Conservation (phyloP, 2,113 vertebrate genomes). For the Microcebus ravelobensis region DNA sequence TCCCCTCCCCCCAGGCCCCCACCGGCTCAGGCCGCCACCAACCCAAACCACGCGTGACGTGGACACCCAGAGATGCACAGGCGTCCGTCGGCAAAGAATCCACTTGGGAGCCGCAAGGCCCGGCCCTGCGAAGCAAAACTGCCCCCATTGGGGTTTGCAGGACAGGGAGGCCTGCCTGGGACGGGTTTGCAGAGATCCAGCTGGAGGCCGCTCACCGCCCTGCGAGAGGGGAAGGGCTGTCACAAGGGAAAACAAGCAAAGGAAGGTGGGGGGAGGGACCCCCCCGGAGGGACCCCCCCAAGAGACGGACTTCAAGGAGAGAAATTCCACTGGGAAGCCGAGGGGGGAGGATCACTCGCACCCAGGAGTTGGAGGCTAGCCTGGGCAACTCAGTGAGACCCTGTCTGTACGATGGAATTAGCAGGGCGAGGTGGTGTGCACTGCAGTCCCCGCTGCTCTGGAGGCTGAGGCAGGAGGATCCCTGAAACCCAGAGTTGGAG, state of each 20-base stretch:
- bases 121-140: too few species aligned
- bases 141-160: not conserved
- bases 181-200: not conserved
- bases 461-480: too few species aligned
- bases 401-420: too few species aligned
- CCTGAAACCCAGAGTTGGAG: too few species aligned
- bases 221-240: fast-evolving
- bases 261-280: not conserved
- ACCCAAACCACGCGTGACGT: fast-evolving
- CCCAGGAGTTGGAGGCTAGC: too few species aligned
- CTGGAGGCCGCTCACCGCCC: fast-evolving
- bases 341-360: too few species aligned
- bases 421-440: too few species aligned
- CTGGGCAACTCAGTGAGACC: too few species aligned
- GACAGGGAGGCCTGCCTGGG: not conserved
- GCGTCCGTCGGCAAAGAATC: not conserved
- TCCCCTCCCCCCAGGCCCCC: not conserved
- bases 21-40: too few species aligned
- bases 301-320: fast-evolving
- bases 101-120: not conserved
- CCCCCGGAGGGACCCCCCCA: too few species aligned
- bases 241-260: not conserved
- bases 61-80: not conserved
- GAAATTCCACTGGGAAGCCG: too few species aligned
- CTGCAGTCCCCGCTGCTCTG: too few species aligned